Evolutionary conservation across 2,888 invertebrate genomes (phyloP), one percentile per base, ranked within the genome.

Genomic region (Gortyna flavago): DNA sequence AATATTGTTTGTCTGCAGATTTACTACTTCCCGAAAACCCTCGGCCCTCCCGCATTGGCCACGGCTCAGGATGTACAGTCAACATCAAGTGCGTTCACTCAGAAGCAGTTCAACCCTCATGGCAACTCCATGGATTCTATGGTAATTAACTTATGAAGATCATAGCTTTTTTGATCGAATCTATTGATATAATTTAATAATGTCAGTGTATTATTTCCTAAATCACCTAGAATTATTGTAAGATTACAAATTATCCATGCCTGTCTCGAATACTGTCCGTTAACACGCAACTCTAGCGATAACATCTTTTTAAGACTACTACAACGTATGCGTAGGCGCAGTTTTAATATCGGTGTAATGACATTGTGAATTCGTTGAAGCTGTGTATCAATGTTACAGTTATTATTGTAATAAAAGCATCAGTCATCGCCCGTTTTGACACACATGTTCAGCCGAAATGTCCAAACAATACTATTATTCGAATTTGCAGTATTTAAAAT

Each of bases 31-130:
- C 91, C 95, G 59, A 95, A 95, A 79, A 87, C 91, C 1, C 87
- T 96, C 84, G 97, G 97, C 2, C 97, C 97, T 67, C 97, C 97
- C 0, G 91, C 94, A n/a, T 84, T 97, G 73, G 97, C 97, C 1
- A 92, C 93, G 0, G 74, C 93, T 0, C 94, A 94, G 38, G 96
- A 97, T 1, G 95, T 94, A 6, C 94, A 94, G 57, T 82, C 93
- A 0, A 83, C 90, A 0, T 90, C 94, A 59, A 89, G 91, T 21
- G 94, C 94, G 1, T 96, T 96, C 92, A 90, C 93, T 0, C 95
- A 95, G 80, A 96, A 96, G 75, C 93, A 93, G 35, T 96, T 92
- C 91, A 93, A 93, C 77, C 89, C 94, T 0, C 92, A 89, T 72
- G 88, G 92, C 75, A 93, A 94, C 78, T 86, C 87, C 29, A 86